Base-by-base conservation (phyloP, 2,888 invertebrate species). In the Endomychus coccineus region DNA sequence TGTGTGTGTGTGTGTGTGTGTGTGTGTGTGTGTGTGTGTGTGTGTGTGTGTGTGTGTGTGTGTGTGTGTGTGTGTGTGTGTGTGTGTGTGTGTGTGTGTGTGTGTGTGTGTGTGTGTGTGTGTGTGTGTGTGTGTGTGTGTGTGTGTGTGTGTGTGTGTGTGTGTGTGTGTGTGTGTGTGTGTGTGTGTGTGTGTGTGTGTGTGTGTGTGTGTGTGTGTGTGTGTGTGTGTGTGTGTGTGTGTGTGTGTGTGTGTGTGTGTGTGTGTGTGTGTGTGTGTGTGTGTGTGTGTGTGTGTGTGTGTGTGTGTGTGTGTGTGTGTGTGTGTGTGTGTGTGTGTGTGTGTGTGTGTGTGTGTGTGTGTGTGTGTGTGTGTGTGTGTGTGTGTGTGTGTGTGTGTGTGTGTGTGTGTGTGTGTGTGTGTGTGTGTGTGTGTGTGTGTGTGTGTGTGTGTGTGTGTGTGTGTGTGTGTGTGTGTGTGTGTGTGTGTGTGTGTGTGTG, bases 61-160 rank as follows among this genome's bases (percentile, higher is more conserved):
- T n/a, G n/a, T n/a, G n/a, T n/a, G n/a, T n/a, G n/a, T n/a, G n/a
- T n/a, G n/a, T n/a, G n/a, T n/a, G n/a, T n/a, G n/a, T n/a, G n/a
- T n/a, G n/a, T n/a, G n/a, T n/a, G n/a, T n/a, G n/a, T n/a, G n/a
- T n/a, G n/a, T n/a, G n/a, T n/a, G n/a, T n/a, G n/a, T n/a, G n/a
- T n/a, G n/a, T n/a, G n/a, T n/a, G n/a, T n/a, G n/a, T n/a, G n/a
- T n/a, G n/a, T n/a, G n/a, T n/a, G n/a, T n/a, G n/a, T n/a, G n/a
- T n/a, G n/a, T n/a, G n/a, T n/a, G n/a, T n/a, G n/a, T n/a, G n/a
- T n/a, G n/a, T n/a, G n/a, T n/a, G n/a, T n/a, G n/a, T n/a, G n/a
- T n/a, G n/a, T n/a, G 21, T 19, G 21, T 19, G 21, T 19, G 21
- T 19, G 21, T 19, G 21, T 19, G 21, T 19, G 21, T 19, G 21